These are phyloP conservation scores for Spicauda simplicius DNA, from an alignment of 2,888 invertebrate genomes.

Conservation along the genomic window DNA sequence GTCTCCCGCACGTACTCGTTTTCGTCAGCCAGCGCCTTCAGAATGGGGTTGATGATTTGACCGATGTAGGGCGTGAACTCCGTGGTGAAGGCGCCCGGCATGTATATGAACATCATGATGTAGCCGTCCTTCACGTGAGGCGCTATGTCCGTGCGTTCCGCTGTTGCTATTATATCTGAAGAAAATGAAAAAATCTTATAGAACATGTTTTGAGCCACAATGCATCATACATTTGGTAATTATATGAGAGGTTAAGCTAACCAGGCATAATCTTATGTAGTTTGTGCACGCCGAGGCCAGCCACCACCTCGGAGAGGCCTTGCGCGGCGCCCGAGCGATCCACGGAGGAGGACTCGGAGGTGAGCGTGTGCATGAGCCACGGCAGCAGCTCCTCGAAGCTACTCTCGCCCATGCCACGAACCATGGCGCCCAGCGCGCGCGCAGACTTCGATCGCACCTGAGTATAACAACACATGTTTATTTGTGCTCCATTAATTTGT, in stretches of 20 bases:
- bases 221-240: neutral
- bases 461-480: too few species aligned
- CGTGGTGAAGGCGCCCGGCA: conserved; percentile 98
- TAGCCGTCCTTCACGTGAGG: conserved; percentile 99
- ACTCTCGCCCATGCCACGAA: conserved; percentile 97
- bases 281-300: conserved; percentile 97
- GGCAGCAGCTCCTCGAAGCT: conserved; percentile 98
- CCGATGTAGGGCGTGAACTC: conserved; percentile 98
- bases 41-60: conserved; percentile 97
- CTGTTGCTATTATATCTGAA: conserved; percentile 95
- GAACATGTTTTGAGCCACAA: neutral
- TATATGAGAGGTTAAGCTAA: conserved; percentile 48
- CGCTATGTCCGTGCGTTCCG: conserved; percentile 96
- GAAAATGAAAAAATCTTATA: neutral
- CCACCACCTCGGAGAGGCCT: conserved; percentile 98
- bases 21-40: conserved; percentile 99
- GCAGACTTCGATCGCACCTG: conserved; percentile 97
- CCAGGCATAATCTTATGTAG: conserved; percentile 98
- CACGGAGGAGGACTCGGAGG: conserved; percentile 97
- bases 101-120: conserved; percentile 99
- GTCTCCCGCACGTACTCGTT: conserved; percentile 99
- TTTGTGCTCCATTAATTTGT: neutral
- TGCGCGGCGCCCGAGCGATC: conserved; percentile 98
- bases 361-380: conserved; percentile 99
- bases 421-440: conserved; percentile 98